Evolutionary conservation across 2,888 invertebrate species (phyloP).

Genomic region (Eucriotettix oculatus): DNA sequence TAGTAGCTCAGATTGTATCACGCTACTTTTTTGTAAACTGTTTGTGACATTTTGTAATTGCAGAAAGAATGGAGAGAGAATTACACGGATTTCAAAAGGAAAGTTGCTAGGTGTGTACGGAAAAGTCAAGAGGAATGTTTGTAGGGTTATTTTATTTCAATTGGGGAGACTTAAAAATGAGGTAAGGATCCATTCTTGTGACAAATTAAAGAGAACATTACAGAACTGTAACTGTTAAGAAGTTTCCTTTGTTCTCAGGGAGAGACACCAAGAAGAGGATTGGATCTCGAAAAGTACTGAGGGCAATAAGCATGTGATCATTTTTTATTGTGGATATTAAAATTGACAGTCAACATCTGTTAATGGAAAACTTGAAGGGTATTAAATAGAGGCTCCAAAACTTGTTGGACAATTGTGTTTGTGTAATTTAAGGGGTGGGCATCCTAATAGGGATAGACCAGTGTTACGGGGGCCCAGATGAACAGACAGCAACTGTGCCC

Average conservation of each 20-base stretch:
- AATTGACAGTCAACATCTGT: slow-evolving; percentile 1
- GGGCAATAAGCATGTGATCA: neutral
- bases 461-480: neutral
- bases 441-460: too few relatives aligned
- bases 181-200: neutral
- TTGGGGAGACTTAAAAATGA: neutral
- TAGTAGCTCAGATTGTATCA: too few relatives aligned
- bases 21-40: too few relatives aligned
- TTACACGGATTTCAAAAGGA: slow-evolving; percentile 92
- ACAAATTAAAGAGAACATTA: too few relatives aligned
- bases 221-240: too few relatives aligned
- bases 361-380: neutral
- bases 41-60: slow-evolving; percentile 19
- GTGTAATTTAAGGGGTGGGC: too few relatives aligned
- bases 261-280: slow-evolving; percentile 5
- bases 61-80: slow-evolving; percentile 99
- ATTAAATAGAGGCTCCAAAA: neutral
- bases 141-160: slow-evolving; percentile 34
- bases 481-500: neutral
- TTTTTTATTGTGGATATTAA: slow-evolving; percentile 2
- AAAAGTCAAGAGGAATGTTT: slow-evolving; percentile 98
- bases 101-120: slow-evolving; percentile 94
- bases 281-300: slow-evolving; percentile 4
- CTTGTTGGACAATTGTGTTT: neutral
- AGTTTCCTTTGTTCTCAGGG: slow-evolving; percentile 1